A percentile compares a stretch with the other conserved stretches of the same genome.
Conservation (phyloP, 2,113 vertebrate species). For the Dendrocopos noguchii region DNA sequence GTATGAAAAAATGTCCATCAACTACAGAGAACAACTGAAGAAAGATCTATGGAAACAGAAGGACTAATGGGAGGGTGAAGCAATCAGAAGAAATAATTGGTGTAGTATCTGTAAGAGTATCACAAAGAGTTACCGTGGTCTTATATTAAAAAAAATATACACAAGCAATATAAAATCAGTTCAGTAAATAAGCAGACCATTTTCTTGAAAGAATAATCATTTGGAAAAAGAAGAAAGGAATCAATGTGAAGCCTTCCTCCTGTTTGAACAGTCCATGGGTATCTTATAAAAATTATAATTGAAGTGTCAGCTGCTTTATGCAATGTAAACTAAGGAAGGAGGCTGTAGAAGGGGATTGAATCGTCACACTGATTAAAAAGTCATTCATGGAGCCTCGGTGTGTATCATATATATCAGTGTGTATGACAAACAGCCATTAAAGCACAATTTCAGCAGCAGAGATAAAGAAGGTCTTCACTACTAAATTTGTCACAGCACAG, state of each 20-base stretch:
- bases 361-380: neutral
- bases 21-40: neutral
- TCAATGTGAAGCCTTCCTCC: neutral
- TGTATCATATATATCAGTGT: neutral
- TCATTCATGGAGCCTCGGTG: neutral
- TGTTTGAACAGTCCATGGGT: conserved; percentile 17
- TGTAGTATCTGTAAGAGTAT: neutral
- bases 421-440: neutral
- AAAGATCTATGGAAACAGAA: neutral
- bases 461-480: neutral
- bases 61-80: neutral
- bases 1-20: neutral
- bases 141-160: neutral
- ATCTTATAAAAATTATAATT: conserved; percentile 20
- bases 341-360: neutral
- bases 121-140: neutral
- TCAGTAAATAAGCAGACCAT: neutral
- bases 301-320: conserved; percentile 17
- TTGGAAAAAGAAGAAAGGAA: neutral
- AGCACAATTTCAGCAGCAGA: neutral
- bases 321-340: neutral
- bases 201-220: conserved; percentile 7
- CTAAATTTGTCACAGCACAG: neutral
- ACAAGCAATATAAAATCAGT: conserved; percentile 13
- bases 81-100: neutral